Base-by-base conservation (phyloP, 2,888 invertebrate genomes). In the Torymus texanus region DNA sequence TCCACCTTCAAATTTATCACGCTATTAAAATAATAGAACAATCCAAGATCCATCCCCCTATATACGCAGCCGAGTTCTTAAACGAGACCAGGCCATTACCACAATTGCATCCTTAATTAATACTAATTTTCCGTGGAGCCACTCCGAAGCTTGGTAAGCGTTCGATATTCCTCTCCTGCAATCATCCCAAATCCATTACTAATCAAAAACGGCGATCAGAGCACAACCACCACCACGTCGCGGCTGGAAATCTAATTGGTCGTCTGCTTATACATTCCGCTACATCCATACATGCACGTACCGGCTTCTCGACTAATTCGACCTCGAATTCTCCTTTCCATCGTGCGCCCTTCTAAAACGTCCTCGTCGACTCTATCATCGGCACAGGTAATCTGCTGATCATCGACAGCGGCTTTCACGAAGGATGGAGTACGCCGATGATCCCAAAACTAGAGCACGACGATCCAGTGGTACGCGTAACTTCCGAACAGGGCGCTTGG, bases 391-490 rank as follows among this genome's bases (percentile, higher is more conserved):
- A 89, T 82, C 84, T 90, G 51, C 84, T 90, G 55, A 85, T 89
- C 79, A 83, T 90, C 83, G 90, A 89, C 79, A 88, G 89, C 70
- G 90, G 90, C 58, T 85, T 90, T 67, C 87, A 90, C 77, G 90
- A 90, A 76, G 90, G 90, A 82, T 90, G 90, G 90, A 87, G 87
- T 68, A 88, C 90, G 0, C 88, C 90, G 16, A 88, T 87, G 75
- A 82, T 90, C 41, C 88, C 88, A 13, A 89, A 88, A 82, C 87
- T 90, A 78, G 85, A 86, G 2, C 78, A 78, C 2, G 84, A 85
- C 2, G 88, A 90, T 62, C 85, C 88, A 4, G 80, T 83, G 50
- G 82, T 84, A 41, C 78, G 62, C 4, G 75, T 87, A 56, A 83
- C 84, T 10, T 61, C 75, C 18, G 83, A 85, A 74, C 82, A 88